Evolutionary conservation across 2,888 invertebrate species (phyloP).

Genomic region (Torymus tubicola): DNA sequence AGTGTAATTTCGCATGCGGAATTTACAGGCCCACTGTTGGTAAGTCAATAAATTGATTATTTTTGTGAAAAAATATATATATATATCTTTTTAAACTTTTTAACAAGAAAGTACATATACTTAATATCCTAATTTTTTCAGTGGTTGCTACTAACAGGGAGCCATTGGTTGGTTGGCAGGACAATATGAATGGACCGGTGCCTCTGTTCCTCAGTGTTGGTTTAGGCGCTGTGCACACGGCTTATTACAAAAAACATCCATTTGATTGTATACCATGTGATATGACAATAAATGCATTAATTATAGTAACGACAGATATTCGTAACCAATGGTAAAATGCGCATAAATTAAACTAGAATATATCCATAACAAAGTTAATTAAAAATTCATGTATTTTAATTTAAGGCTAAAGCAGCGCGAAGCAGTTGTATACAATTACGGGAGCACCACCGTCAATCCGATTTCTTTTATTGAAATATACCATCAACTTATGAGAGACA

Average conservation of each 20-base stretch:
- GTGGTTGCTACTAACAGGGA: conserved; percentile 60
- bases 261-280: conserved; percentile 65
- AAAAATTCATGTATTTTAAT: too few relatives aligned
- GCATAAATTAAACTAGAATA: too few relatives aligned
- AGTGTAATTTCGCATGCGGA: conserved; percentile 58
- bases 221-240: conserved; percentile 60
- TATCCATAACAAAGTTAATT: too few relatives aligned
- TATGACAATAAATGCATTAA: conserved; percentile 62
- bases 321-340: conserved; percentile 59
- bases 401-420: too few relatives aligned
- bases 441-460: too few relatives aligned
- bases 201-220: conserved; percentile 34
- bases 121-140: conserved; percentile 16
- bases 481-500: too few relatives aligned
- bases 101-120: too few relatives aligned
- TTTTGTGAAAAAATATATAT: too few relatives aligned
- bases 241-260: conserved; percentile 43
- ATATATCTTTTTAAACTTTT: too few relatives aligned
- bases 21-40: conserved; percentile 66
- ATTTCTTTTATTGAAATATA: too few relatives aligned
- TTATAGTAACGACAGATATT: conserved; percentile 64
- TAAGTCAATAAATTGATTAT: conserved; percentile 40
- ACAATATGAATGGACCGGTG: conserved; percentile 60
- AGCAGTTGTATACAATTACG: too few relatives aligned
- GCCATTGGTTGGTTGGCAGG: conserved; percentile 63